Conservation (phyloP, 2,888 invertebrate genomes). For the Neria commutata region DNA sequence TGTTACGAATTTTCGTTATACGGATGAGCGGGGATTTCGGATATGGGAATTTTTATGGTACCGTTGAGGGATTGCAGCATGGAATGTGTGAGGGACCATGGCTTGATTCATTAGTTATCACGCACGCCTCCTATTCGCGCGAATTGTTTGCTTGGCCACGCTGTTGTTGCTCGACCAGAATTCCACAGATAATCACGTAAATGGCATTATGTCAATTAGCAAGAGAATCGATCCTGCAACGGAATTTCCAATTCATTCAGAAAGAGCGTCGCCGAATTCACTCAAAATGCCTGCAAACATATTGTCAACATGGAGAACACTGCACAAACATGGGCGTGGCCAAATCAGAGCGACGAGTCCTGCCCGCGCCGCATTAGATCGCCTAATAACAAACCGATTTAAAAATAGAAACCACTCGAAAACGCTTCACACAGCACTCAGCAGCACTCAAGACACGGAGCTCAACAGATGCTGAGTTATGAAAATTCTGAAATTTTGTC, state of each 20-base stretch:
- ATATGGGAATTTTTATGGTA: no score
- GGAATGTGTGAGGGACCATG: no score
- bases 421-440: conserved; percentile 28
- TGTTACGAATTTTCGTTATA: no score
- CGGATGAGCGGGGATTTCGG: no score
- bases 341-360: conserved; percentile 35
- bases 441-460: conserved; percentile 49
- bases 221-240: neutral
- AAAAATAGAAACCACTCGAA: conserved; percentile 53
- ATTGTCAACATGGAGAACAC: conserved; percentile 8
- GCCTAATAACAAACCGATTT: conserved; percentile 48
- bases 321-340: conserved; percentile 38
- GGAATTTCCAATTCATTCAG: neutral
- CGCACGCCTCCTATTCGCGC: no score
- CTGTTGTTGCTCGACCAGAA: no score
- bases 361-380: conserved; percentile 33
- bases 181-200: neutral
- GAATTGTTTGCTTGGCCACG: no score
- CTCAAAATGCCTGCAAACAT: conserved; percentile 29
- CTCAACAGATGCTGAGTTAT: conserved; percentile 36
- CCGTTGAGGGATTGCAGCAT: no score
- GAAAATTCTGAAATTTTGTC: conserved; percentile 41
- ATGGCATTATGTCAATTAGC: neutral
- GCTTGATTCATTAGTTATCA: no score
- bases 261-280: neutral